Conservation (phyloP, 2,797 vertebrate species). For the Malacoraja senta region DNA sequence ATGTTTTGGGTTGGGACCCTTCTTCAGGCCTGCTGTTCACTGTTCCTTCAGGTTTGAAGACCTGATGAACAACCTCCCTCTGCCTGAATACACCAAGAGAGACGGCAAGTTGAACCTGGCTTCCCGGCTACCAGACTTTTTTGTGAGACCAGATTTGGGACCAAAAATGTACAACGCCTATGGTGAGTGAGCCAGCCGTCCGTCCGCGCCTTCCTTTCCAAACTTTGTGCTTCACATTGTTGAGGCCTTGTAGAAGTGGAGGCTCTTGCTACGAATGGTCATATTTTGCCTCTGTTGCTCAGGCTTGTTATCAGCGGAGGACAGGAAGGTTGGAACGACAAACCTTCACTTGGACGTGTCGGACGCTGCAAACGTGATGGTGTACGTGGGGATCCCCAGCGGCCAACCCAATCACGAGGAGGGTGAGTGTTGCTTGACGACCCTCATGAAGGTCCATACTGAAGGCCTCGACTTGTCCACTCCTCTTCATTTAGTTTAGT, state of each 20-base stretch:
- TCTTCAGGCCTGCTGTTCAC: not conserved
- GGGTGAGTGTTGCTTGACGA: constrained; percentile 47
- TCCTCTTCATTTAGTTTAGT: too few species aligned
- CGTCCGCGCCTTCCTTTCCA: not conserved
- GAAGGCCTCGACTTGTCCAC: too few species aligned
- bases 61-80: constrained; percentile 65
- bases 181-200: constrained; percentile 49
- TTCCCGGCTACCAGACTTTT: constrained; percentile 63
- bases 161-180: constrained; percentile 72
- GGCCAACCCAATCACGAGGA: constrained; percentile 62
- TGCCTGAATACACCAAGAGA: constrained; percentile 66
- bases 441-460: too few species aligned
- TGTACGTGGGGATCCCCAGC: constrained; percentile 66
- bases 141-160: constrained; percentile 64
- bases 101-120: constrained; percentile 66
- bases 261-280: too few species aligned
- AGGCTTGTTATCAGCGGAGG: constrained; percentile 66
- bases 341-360: constrained; percentile 69
- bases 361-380: constrained; percentile 68
- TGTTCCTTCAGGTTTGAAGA: constrained; percentile 61
- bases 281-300: constrained; percentile 19
- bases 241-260: not conserved
- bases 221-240: not conserved
- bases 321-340: constrained; percentile 65
- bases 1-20: too few species aligned